Evolutionary conservation across 2,797 vertebrate genomes (phyloP).

Genomic region (Hemibagrus guttatus): DNA sequence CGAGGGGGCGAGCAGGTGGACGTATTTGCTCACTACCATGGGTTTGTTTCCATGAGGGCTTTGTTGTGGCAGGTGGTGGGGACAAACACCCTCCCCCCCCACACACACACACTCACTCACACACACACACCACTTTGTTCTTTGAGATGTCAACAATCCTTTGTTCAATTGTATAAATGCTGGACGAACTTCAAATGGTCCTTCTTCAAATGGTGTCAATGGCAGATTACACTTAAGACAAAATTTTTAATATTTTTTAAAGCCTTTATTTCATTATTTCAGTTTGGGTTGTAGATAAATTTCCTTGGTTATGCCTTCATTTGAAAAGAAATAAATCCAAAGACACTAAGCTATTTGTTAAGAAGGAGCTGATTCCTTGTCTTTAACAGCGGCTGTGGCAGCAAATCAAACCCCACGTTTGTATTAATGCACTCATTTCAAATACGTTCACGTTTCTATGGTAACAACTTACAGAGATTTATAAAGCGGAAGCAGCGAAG

Average conservation of each 20-base stretch:
- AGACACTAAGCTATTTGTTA: background rate
- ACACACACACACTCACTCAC: background rate
- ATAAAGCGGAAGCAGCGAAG: background rate
- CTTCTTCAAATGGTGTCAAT: background rate
- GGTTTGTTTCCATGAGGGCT: conserved; percentile 28
- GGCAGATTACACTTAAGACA: conserved; percentile 11
- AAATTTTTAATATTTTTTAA: background rate
- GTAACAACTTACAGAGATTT: background rate
- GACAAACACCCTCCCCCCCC: background rate
- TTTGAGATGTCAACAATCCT: conserved; percentile 44
- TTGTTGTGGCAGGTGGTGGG: conserved; percentile 44
- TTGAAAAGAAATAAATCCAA: background rate
- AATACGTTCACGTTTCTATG: background rate
- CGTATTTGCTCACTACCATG: conserved; percentile 27
- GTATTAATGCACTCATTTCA: background rate
- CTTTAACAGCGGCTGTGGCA: background rate
- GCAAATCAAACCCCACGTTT: background rate
- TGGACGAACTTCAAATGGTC: conserved; percentile 43
- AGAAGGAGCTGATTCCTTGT: background rate
- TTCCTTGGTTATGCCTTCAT: background rate
- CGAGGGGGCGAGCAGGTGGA: conserved; percentile 36
- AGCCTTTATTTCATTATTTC: background rate
- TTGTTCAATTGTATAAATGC: conserved; percentile 72
- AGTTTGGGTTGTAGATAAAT: background rate
- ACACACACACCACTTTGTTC: conserved; percentile 46